phyloP scores from a whole-genome alignment of 2,797 vertebrate species.

The Sciaenops ocellatus region DNA sequence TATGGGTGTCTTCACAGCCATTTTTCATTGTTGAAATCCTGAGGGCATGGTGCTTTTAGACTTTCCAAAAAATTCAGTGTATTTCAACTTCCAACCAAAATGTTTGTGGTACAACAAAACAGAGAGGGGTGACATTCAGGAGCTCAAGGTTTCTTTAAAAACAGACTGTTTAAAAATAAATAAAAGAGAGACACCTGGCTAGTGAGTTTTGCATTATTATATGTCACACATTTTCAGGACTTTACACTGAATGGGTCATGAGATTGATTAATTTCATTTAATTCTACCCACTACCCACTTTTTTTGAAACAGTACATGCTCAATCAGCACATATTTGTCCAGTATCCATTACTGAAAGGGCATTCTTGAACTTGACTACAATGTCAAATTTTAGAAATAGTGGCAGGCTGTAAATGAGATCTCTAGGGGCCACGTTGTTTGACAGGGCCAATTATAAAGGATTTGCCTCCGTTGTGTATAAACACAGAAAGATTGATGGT shows the following conservation, averaged over 20 bases:
- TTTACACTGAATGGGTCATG: background rate
- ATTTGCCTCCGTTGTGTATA: constrained; percentile 49
- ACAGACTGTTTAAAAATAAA: background rate
- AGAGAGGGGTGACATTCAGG: background rate
- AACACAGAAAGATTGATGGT: constrained; percentile 49
- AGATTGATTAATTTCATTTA: background rate
- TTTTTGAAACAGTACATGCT: background rate
- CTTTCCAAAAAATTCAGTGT: background rate
- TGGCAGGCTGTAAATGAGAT: constrained; percentile 49
- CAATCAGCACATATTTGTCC: constrained; percentile 29
- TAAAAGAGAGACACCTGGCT: background rate
- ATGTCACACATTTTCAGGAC: background rate
- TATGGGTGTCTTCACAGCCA: constrained; percentile 14
- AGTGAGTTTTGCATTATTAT: background rate
- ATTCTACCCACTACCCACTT: background rate
- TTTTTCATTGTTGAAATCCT: constrained; percentile 18
- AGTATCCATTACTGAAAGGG: constrained; percentile 7
- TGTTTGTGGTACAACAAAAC: background rate
- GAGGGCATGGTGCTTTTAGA: constrained; percentile 5
- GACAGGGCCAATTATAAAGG: constrained; percentile 66
- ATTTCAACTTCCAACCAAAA: background rate
- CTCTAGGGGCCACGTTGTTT: constrained; percentile 49
- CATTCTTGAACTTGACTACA: constrained; percentile 4
- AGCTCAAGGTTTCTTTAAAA: background rate
- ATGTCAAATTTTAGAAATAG: constrained; percentile 19